These are phyloP conservation scores for Leguminivora glycinivorella DNA, from an alignment of 1,140 invertebrate genomes.

Conservation along the genomic window DNA sequence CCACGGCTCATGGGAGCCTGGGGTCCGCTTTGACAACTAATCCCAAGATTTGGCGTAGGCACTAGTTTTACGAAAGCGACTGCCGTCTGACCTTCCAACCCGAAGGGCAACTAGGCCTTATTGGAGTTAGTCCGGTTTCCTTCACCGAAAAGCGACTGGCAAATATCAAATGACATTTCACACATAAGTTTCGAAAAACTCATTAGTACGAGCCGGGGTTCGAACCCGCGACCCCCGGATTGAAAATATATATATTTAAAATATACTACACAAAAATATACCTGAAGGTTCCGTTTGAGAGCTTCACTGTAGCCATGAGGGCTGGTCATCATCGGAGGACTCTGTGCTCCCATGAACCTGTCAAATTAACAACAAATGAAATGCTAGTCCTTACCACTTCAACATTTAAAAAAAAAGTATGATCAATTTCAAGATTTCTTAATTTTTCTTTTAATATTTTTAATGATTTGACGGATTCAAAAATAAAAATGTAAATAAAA, in stretches of 20 bases:
- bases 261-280: slow-evolving; percentile 35
- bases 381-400: slow-evolving; percentile 25
- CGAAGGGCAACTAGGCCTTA: no score
- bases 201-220: no score
- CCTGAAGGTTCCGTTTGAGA: slow-evolving; percentile 77
- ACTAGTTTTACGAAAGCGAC: no score
- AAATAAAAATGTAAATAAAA: slow-evolving; percentile 58
- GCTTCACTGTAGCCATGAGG: slow-evolving; percentile 77
- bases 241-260: background rate
- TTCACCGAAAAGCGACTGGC: no score
- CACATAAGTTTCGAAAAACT: no score
- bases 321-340: slow-evolving; percentile 76
- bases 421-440: slow-evolving; percentile 22
- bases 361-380: slow-evolving; percentile 31
- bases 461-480: slow-evolving; percentile 38
- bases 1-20: no score
- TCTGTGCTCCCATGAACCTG: slow-evolving; percentile 78
- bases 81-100: no score
- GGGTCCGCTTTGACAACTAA: no score
- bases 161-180: no score
- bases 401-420: slow-evolving; percentile 29
- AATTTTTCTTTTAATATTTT: slow-evolving; percentile 28
- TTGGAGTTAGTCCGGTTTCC: no score
- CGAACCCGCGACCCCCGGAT: no score
- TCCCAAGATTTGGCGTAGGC: no score